These are phyloP conservation scores for Hozukius guyotensis DNA, from an alignment of 2,797 vertebrate species.

Conservation along the genomic window DNA sequence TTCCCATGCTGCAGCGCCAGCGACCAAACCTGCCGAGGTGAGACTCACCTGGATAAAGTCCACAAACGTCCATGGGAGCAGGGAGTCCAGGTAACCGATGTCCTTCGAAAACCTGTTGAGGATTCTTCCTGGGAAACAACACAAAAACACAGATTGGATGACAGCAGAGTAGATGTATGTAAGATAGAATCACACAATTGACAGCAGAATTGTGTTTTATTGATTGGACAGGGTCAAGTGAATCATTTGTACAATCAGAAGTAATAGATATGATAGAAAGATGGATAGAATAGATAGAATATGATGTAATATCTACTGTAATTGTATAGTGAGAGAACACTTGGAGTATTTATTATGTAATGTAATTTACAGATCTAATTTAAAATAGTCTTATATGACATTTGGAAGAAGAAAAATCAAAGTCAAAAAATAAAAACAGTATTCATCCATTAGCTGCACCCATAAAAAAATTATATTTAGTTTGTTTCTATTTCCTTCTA, in stretches of 20 bases:
- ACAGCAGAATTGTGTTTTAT: background rate
- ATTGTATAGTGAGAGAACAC: background rate
- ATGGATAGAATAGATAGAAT: too few relatives aligned
- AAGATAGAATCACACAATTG: background rate
- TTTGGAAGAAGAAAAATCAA: constrained; percentile 24
- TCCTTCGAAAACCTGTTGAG: constrained; percentile 95
- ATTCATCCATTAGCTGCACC: constrained; percentile 21
- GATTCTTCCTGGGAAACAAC: constrained; percentile 77
- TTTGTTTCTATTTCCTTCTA: constrained; percentile 28
- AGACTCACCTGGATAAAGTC: constrained; percentile 95
- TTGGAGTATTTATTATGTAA: background rate
- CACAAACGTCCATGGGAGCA: constrained; percentile 92
- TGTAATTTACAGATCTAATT: background rate
- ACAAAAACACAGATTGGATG: constrained; percentile 48
- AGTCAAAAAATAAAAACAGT: constrained; percentile 8
- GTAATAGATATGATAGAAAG: background rate
- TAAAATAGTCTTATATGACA: background rate
- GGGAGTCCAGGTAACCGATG: constrained; percentile 95
- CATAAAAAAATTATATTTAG: constrained; percentile 35
- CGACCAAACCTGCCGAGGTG: constrained; percentile 78
- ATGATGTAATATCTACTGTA: too few relatives aligned
- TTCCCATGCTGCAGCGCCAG: constrained; percentile 76
- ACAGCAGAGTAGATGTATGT: constrained; percentile 1
- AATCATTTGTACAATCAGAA: background rate
- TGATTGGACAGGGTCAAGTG: background rate